phyloP scores from a whole-genome alignment of 2,797 vertebrate species.

The Acridotheres tristis region DNA sequence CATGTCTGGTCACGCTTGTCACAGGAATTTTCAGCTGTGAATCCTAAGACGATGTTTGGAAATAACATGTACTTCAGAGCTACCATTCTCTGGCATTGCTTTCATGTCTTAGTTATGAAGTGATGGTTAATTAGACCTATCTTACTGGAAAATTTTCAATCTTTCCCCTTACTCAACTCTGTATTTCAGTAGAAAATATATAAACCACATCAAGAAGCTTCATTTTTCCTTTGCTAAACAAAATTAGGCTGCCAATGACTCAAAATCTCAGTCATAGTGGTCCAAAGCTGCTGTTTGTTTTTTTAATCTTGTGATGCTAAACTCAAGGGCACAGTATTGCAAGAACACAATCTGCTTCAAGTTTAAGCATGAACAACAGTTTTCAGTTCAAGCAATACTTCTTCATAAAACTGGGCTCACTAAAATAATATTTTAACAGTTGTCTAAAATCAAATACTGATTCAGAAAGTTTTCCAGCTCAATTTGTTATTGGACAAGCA shows the following conservation, averaged over 20 bases:
- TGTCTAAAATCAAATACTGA: not conserved
- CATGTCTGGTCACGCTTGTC: not conserved
- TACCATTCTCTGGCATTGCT: not conserved
- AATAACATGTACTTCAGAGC: not conserved
- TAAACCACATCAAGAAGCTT: conserved; percentile 10
- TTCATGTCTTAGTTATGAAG: not conserved
- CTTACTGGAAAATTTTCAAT: not conserved
- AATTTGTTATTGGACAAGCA: not conserved
- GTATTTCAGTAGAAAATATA: not conserved
- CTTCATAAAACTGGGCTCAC: not conserved
- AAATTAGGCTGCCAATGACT: not conserved
- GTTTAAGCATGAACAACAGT: not conserved
- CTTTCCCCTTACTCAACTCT: not conserved
- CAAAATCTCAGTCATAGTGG: not conserved
- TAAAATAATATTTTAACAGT: conserved; percentile 40
- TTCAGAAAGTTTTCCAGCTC: not conserved
- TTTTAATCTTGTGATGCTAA: not conserved
- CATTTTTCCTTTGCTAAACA: conserved; percentile 24
- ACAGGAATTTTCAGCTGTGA: not conserved
- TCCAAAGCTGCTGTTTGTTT: not conserved
- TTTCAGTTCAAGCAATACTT: conserved; percentile 5
- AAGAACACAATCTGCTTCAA: not conserved
- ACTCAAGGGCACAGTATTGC: not conserved
- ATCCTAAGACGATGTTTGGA: not conserved
- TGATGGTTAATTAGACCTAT: not conserved